Evolutionary conservation across 2,113 vertebrate species (phyloP), one percentile per base, ranked within the genome.

Genomic region (Tupaia tana): DNA sequence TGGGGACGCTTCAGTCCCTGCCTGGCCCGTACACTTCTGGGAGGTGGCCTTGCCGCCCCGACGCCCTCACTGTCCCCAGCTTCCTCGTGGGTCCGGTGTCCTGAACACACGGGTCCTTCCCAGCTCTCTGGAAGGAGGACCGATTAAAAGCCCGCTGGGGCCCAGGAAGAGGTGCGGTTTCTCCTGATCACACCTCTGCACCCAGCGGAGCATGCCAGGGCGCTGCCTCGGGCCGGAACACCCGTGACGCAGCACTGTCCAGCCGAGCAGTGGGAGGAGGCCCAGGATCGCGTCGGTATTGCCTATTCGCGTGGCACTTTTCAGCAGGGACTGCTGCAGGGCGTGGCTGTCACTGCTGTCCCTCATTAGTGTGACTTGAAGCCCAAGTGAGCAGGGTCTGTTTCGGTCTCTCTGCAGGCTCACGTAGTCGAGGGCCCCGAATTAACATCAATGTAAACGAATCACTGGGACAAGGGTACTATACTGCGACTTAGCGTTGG

Each of bases 381-480:
- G 18, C 70, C 56, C 25, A 43, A 54, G 43, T 43, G 43, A 43
- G 43, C 29, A 56, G n/a, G 58, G 85, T 67, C 8, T 56, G 56
- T 43, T 87, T 90, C 54, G 29, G 22, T 94, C 90, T 96, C 87
- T 86, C 34, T 88, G 2, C 6, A 63, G 22, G 52, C 29, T 90
- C 61, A 4, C 77, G 2, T 61, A 25, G 25, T 75, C 66, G 43
- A 64, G 5, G 67, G 9, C 70, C 14, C 86, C n/a, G 82, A 75
- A 93, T 87, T 82, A 70, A n/a, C 86, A 29, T 74, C n/a, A 59
- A 66, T 31, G 64, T 90, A 71, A 92, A 79, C 58, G 61, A 12
- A 77, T 82, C 69, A 83, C 67, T 52, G 15, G 85, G 20, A 69
- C 59, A 34, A 81, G 75, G 7, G 25, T 61, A 16, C 25, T 63